phyloP scores from a whole-genome alignment of 2,113 vertebrate genomes.

The Circaetus cinerascens region DNA sequence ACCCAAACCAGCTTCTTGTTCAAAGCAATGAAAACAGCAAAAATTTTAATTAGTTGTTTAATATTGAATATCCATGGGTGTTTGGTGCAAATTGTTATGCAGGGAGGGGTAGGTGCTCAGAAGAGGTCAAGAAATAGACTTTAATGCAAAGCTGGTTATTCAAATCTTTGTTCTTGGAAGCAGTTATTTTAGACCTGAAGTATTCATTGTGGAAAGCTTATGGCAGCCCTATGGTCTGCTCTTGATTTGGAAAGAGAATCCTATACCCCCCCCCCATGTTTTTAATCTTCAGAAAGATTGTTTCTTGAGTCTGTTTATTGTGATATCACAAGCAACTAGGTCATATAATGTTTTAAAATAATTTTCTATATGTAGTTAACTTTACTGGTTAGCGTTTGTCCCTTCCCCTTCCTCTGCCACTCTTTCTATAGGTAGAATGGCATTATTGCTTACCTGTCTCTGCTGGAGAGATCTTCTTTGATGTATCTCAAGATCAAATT shows the following conservation, averaged over 20 bases:
- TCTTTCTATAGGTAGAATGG: neutral
- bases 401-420: neutral
- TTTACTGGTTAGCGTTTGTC: neutral
- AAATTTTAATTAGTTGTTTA: constrained; percentile 61
- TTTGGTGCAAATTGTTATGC: constrained; percentile 22
- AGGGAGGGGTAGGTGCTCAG: neutral
- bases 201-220: neutral
- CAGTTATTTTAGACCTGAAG: neutral
- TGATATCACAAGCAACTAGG: neutral
- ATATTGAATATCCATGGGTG: constrained; percentile 51
- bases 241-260: neutral
- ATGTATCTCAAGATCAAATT: neutral
- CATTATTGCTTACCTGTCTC: neutral
- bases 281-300: neutral
- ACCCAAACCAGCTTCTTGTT: constrained; percentile 35
- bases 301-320: neutral
- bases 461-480: neutral
- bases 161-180: neutral
- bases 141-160: neutral
- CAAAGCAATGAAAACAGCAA: constrained; percentile 52
- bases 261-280: neutral
- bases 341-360: neutral
- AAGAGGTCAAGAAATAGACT: neutral
- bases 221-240: neutral
- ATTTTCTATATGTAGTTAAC: neutral